Conservation (phyloP, 2,113 vertebrate genomes). For the Nannospalax galili region DNA sequence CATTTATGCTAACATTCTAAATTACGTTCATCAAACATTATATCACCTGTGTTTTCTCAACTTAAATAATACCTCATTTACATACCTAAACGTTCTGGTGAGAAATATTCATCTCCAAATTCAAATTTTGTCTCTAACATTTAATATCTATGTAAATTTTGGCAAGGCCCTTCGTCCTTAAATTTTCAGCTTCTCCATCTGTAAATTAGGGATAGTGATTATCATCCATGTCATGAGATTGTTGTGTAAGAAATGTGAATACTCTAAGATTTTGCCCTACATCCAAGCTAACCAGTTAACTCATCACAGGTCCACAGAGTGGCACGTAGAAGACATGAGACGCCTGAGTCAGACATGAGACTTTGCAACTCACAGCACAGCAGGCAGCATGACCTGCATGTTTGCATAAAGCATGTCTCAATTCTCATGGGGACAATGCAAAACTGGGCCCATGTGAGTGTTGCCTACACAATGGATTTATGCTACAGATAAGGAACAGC, state of each 20-base stretch:
- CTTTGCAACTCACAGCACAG: neutral
- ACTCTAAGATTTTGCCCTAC: neutral
- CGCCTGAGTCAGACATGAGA: neutral
- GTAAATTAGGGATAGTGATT: too few species aligned
- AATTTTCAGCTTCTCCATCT: neutral
- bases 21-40: neutral
- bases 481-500: neutral
- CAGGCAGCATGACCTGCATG: neutral
- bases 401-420: neutral
- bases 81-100: neutral
- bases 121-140: neutral
- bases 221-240: neutral
- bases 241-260: neutral
- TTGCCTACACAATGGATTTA: neutral
- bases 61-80: neutral
- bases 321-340: neutral
- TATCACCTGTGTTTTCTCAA: neutral
- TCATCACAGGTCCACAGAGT: neutral
- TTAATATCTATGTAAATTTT: neutral
- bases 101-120: neutral
- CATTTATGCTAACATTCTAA: neutral
- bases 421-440: neutral
- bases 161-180: neutral
- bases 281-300: neutral
- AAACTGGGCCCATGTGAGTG: neutral